Percentiles rank a stretch among this genome's conserved stretches.
These are phyloP conservation scores for Fratercula arctica DNA, from an alignment of 2,797 vertebrate genomes.

Conservation along the genomic window DNA sequence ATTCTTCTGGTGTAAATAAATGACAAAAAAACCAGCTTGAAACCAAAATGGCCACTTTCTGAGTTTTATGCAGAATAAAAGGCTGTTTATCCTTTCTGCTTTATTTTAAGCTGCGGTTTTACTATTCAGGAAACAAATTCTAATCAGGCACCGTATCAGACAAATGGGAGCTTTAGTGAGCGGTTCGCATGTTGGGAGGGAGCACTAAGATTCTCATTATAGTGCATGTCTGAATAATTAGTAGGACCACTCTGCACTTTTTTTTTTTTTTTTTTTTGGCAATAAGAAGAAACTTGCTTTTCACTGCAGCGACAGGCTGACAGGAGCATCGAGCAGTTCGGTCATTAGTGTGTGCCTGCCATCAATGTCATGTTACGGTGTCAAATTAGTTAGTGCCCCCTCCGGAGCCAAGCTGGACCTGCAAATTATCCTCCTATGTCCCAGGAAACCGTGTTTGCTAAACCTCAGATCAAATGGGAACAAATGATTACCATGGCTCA, in stretches of 20 bases:
- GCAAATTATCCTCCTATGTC: slow-evolving; percentile 74
- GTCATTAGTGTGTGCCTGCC: slow-evolving; percentile 74
- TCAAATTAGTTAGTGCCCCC: slow-evolving; percentile 79
- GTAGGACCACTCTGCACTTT: slow-evolving; percentile 61
- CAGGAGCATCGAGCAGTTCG: slow-evolving; percentile 61
- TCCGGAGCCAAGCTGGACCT: slow-evolving; percentile 68
- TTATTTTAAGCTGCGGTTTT: slow-evolving; percentile 63
- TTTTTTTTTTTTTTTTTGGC: slow-evolving; percentile 47
- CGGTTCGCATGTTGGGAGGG: slow-evolving; percentile 66
- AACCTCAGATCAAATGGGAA: slow-evolving; percentile 72
- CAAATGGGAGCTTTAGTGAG: slow-evolving; percentile 72
- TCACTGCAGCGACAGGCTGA: slow-evolving; percentile 71
- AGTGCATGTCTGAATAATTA: slow-evolving; percentile 77
- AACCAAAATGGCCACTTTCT: slow-evolving; percentile 60
- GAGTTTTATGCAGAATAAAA: slow-evolving; percentile 59
- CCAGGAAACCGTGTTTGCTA: slow-evolving; percentile 71
- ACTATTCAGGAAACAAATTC: slow-evolving; percentile 76
- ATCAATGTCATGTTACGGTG: slow-evolving; percentile 70
- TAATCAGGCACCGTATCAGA: slow-evolving; percentile 76
- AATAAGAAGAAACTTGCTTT: slow-evolving; percentile 57
- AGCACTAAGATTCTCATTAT: slow-evolving; percentile 75
- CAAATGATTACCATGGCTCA: slow-evolving; percentile 76
- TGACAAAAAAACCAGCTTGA: slow-evolving; percentile 4
- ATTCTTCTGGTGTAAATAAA: slow-evolving; percentile 55
- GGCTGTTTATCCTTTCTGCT: slow-evolving; percentile 60